These are phyloP conservation scores for Nilaparvata lugens DNA, from an alignment of 1,140 invertebrate species.

Conservation along the genomic window DNA sequence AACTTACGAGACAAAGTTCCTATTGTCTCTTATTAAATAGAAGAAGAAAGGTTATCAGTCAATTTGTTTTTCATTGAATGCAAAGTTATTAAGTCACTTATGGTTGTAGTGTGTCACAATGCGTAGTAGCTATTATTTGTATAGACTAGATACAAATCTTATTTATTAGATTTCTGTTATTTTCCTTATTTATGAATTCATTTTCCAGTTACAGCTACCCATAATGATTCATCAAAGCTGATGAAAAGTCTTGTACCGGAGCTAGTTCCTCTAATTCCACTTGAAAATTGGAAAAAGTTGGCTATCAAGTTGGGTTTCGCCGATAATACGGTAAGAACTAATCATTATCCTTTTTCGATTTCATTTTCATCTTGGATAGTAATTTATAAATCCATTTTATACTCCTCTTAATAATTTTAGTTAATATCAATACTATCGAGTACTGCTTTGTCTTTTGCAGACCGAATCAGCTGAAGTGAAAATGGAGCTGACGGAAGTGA, in stretches of 20 bases:
- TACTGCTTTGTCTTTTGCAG: conserved; percentile 6
- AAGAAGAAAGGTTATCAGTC: no score
- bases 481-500: conserved; percentile 33
- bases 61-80: no score
- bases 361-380: no score
- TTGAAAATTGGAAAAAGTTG: conserved; percentile 71
- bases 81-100: no score
- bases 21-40: no score
- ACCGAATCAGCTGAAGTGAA: neutral
- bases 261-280: conserved; percentile 55
- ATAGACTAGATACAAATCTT: no score
- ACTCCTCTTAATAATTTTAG: no score
- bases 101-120: no score
- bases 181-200: conserved; percentile 1
- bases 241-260: conserved; percentile 36
- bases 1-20: no score
- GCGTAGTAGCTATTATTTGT: no score
- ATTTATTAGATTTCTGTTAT: no score
- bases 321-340: conserved; percentile 53
- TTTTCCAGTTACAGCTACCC: conserved; percentile 6
- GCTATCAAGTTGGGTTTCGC: conserved; percentile 71
- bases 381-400: no score
- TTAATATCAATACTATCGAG: neutral
- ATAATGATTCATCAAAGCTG: neutral
- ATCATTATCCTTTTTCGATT: conserved; percentile 8